Base-by-base conservation (phyloP, 2,113 vertebrate genomes). In the Zosterops borbonicus region DNA sequence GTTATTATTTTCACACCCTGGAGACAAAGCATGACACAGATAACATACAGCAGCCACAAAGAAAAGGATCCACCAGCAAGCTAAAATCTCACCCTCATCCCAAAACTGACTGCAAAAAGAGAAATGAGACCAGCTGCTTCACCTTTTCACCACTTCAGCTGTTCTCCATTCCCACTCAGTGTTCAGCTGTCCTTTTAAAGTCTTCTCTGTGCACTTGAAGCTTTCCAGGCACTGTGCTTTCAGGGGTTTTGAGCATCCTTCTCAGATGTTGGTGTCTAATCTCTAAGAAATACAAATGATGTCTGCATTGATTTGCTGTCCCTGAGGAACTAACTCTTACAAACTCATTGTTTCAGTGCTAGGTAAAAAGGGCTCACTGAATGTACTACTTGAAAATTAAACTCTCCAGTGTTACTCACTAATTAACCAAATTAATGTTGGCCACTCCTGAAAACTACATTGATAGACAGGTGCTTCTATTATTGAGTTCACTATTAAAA, bases 31-130 rank as follows among this genome's bases (percentile, higher is more conserved):
- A 15, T 0, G 2, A 65, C 9, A 15, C 1, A 11, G 13, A 10
- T 16, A 55, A 20, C 0, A 0, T 5, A 20, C 5, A 79, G 18
- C 7, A 78, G 3, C 29, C 60, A 64, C 27, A 60, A 80, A 42
- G 12, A 63, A 65, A 46, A 2, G 18, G 5, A 33, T 29, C 20
- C 21, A 33, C 12, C 8, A 42, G 2, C 39, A 75, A 18, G 3
- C 14, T 44, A 16, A 63, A 76, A 8, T 25, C 44, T 76, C 25
- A 68, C 6, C 9, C 13, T 75, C 9, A 12, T 13, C 56, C 33
- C 12, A 16, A 44, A 89, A 21, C 17, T 25, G 20, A 11, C 19
- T 82, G 16, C 6, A 67, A 17, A 24, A 24, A 22, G 4, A 19
- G 15, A 15, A 37, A 17, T 0, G 2, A 47, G 17, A 49, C 10